phyloP scores from a whole-genome alignment of 2,113 vertebrate genomes.

The Meleagris gallopavo region DNA sequence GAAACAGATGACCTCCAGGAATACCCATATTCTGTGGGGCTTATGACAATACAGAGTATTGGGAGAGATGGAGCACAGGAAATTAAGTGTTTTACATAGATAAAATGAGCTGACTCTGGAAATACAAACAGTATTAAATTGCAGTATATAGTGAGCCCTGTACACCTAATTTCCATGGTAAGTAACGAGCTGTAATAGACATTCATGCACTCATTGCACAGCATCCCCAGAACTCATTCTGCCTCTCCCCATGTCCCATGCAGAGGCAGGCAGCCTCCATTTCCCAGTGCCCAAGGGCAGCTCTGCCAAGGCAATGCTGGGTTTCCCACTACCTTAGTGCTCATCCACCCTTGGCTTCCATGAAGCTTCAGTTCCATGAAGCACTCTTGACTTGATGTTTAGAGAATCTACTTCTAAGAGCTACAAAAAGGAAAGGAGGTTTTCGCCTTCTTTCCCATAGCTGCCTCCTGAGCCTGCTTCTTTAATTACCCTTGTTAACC shows the following conservation, averaged over 20 bases:
- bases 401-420: background rate
- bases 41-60: background rate
- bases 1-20: slow-evolving; percentile 12
- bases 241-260: background rate
- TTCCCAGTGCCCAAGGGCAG: background rate
- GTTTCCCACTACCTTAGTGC: accelerated
- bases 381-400: accelerated
- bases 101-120: slow-evolving; percentile 13
- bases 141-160: background rate
- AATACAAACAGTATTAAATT: background rate
- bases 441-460: background rate
- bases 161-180: background rate
- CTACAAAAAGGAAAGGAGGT: background rate
- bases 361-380: background rate
- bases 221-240: background rate
- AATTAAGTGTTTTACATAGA: slow-evolving; percentile 6
- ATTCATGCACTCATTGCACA: background rate
- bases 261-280: accelerated
- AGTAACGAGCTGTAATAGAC: background rate
- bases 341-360: background rate
- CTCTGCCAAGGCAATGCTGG: accelerated
- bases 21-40: background rate
- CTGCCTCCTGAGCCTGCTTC: background rate
- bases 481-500: background rate
- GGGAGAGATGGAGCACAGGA: background rate